Evolutionary conservation across 2,888 invertebrate species (phyloP).

Genomic region (Ischnus inquisitorius): DNA sequence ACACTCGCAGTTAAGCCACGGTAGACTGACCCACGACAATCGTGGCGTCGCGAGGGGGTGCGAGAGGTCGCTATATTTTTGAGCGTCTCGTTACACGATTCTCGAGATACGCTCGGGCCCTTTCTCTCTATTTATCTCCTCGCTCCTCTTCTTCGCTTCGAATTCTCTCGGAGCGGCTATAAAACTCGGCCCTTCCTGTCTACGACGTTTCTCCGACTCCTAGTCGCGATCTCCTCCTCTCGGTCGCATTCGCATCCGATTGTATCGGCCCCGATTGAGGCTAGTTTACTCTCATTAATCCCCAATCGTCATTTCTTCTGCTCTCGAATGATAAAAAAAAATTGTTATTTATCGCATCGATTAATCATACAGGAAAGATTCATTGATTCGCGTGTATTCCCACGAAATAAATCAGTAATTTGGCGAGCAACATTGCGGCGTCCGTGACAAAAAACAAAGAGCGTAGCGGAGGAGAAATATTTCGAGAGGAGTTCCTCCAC

Average conservation of each 20-base stretch:
- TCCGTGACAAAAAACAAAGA: constrained; percentile 17
- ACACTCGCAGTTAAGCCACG: constrained; percentile 83
- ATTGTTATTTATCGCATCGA: constrained; percentile 12
- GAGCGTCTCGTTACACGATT: constrained; percentile 82
- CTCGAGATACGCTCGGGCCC: constrained; percentile 69
- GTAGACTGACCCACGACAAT: constrained; percentile 84
- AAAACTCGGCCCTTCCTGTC: constrained; percentile 81
- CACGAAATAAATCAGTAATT: constrained; percentile 50
- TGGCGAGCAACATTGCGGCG: constrained; percentile 15
- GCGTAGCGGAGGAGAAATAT: constrained; percentile 31
- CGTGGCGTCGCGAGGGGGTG: constrained; percentile 74
- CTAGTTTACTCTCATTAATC: constrained; percentile 58
- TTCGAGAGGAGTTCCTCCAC: constrained; percentile 4
- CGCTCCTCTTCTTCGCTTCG: constrained; percentile 68
- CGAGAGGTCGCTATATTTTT: constrained; percentile 77
- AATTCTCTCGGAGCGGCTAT: constrained; percentile 73
- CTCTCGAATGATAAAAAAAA: constrained; percentile 18
- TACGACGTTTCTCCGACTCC: constrained; percentile 75
- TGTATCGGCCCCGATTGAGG: neutral
- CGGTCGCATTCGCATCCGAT: neutral
- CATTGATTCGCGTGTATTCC: constrained; percentile 45
- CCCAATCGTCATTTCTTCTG: constrained; percentile 12
- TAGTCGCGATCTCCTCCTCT: constrained; percentile 22
- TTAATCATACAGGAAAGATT: constrained; percentile 46
- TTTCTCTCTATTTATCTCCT: constrained; percentile 74